Evolutionary conservation across 2,113 vertebrate species (phyloP).

Genomic region (Cyprinodon tularosa): DNA sequence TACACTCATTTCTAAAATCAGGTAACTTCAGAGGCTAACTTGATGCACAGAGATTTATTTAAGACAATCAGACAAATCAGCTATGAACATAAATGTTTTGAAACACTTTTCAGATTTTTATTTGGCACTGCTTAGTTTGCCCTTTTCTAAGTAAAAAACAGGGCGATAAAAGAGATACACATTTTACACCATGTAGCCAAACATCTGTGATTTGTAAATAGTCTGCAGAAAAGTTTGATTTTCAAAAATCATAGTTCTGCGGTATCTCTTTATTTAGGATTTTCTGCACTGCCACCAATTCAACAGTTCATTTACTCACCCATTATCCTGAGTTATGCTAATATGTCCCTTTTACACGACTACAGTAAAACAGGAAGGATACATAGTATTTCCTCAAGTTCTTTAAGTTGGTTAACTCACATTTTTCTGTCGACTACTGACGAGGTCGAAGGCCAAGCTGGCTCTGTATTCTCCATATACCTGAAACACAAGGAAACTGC

Average conservation of each 20-base stretch:
- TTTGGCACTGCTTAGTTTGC: no score
- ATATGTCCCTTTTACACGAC: background rate
- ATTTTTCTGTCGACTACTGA: constrained; percentile 98
- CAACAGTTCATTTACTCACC: background rate
- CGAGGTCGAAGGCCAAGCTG: constrained; percentile 97
- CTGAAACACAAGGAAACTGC: constrained; percentile 68
- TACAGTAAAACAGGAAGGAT: background rate
- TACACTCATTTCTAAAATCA: no score
- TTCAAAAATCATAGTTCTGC: no score
- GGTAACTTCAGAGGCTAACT: no score
- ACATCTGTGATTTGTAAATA: background rate
- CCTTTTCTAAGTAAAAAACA: no score
- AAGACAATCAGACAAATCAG: no score
- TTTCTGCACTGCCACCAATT: background rate
- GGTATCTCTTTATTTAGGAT: no score
- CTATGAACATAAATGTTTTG: no score
- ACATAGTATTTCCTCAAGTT: background rate
- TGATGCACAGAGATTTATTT: no score
- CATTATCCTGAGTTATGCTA: background rate
- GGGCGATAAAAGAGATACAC: no score
- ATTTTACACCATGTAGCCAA: no score
- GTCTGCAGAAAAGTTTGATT: background rate
- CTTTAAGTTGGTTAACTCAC: constrained; percentile 77
- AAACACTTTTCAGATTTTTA: no score
- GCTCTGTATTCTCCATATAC: constrained; percentile 98